These are phyloP conservation scores for Xestia c-nigrum DNA, from an alignment of 2,888 invertebrate species.

Conservation along the genomic window DNA sequence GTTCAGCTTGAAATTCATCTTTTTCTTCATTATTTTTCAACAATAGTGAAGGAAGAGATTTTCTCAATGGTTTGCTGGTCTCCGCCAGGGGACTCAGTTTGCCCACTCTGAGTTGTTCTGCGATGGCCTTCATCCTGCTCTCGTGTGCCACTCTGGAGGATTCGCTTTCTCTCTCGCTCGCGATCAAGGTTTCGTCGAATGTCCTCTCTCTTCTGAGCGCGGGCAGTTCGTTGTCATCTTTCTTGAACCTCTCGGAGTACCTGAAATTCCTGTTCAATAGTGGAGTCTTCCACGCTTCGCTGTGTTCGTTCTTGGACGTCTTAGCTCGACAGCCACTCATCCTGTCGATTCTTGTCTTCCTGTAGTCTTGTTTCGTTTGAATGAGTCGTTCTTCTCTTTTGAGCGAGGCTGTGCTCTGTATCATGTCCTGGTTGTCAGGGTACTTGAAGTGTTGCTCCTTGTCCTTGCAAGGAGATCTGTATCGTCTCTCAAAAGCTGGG, in stretches of 20 bases:
- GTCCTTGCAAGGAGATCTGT: slow-evolving; percentile 85
- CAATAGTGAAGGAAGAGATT: slow-evolving; percentile 90
- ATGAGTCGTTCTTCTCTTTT: slow-evolving; percentile 88
- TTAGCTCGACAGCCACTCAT: slow-evolving; percentile 88
- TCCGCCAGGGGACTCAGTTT: slow-evolving; percentile 80
- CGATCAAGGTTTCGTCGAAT: slow-evolving; percentile 85
- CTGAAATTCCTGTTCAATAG: slow-evolving; percentile 87
- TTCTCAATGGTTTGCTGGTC: slow-evolving; percentile 85
- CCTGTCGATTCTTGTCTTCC: slow-evolving; percentile 87
- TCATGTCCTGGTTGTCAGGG: slow-evolving; percentile 85
- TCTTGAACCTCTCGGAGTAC: slow-evolving; percentile 87
- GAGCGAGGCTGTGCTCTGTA: slow-evolving; percentile 83
- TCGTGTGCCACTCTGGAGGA: slow-evolving; percentile 81
- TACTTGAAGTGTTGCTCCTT: slow-evolving; percentile 86
- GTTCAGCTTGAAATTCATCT: slow-evolving; percentile 90
- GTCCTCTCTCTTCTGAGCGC: slow-evolving; percentile 88
- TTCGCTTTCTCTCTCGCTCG: slow-evolving; percentile 81
- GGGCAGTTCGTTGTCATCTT: slow-evolving; percentile 82
- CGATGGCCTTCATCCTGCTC: slow-evolving; percentile 80
- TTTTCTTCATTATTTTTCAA: slow-evolving; percentile 88
- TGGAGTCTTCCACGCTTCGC: slow-evolving; percentile 88
- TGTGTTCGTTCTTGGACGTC: slow-evolving; percentile 85
- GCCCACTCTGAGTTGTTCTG: slow-evolving; percentile 80
- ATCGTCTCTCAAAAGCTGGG: slow-evolving; percentile 84
- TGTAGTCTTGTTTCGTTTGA: slow-evolving; percentile 88